Evolutionary conservation across 2,888 invertebrate species (phyloP), one percentile per base, ranked within the genome.

Genomic region (Aleiodes alternator): DNA sequence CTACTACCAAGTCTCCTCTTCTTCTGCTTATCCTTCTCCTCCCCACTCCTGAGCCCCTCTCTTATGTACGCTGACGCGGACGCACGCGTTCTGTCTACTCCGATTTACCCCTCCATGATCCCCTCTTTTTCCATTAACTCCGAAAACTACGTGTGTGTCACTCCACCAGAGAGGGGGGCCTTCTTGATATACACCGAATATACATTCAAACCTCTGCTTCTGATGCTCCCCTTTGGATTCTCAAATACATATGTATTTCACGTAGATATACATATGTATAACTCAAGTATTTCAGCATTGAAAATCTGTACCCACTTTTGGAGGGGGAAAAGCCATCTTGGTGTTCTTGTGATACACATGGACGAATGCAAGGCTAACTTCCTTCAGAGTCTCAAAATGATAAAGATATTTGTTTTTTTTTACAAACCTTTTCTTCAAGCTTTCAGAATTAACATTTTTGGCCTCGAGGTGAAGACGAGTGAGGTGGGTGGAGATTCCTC

Each of bases 171-270:
- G 64, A 64, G 43, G 4, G 64, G 34, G 64, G 48, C 12, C 14
- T 5, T 16, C 55, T 55, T 55, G 16, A 16, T 16, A 16, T 68
- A 55, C 56, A 38, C 48, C 34, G 51, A 14, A 29, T 66, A 43
- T 56, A 16, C 66, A 16, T 51, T 71, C 66, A 57, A 56, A 29
- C 31, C 55, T 69, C 55, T 61, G 51, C 69, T 31, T 69, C 64
- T 48, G 76, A 72, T 76, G 72, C 55, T 72, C 76, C 61, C 76
- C 73, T 76, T 72, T 29, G 48, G 31, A 14, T 64, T 50, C 68
- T 29, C 4, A 11, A 5, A 56, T 29, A 56, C 56, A 56, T 38
- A 38, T 31, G 34, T 61, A 34, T 61, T 12, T 68, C 29, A 72
- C 31, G 61, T 64, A 61, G n/a, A 38, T 61, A 56, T 69, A 55